phyloP scores from a whole-genome alignment of 2,797 vertebrate species.

The Eulemur coronatus region DNA sequence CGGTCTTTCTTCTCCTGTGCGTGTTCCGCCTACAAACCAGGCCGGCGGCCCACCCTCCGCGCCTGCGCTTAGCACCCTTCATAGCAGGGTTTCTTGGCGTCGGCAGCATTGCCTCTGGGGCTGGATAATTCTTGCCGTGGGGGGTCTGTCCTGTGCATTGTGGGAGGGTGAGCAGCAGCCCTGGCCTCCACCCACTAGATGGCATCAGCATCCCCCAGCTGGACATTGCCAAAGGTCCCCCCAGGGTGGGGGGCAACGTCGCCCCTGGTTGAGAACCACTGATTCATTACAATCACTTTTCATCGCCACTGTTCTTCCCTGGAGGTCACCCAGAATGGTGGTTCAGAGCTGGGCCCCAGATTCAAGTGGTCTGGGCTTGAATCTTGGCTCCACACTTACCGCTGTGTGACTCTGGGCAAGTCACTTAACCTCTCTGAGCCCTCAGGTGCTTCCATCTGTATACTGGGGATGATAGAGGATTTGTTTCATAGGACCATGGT shows the following conservation, averaged over 20 bases:
- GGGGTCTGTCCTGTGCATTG: background rate
- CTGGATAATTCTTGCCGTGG: background rate
- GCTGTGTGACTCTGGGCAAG: background rate
- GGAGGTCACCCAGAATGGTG: too few species aligned
- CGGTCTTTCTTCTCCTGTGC: background rate
- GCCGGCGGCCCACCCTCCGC: background rate
- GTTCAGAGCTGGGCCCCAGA: background rate
- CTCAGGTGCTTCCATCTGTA: background rate
- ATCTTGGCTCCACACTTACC: background rate
- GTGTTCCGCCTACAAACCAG: fast-evolving
- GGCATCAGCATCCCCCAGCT: background rate
- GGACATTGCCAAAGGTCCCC: background rate
- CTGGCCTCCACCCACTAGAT: background rate
- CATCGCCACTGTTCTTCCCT: too few species aligned
- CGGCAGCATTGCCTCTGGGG: fast-evolving
- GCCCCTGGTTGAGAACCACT: background rate
- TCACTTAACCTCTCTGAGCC: background rate
- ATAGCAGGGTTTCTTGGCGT: background rate
- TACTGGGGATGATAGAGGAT: background rate
- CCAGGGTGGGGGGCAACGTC: fast-evolving
- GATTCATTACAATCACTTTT: background rate
- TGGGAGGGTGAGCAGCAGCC: background rate
- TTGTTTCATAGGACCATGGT: background rate
- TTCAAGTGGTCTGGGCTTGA: background rate
- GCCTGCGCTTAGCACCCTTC: fast-evolving